Conservation (phyloP, 23 tunicate species). For the Ascidia mentula region DNA sequence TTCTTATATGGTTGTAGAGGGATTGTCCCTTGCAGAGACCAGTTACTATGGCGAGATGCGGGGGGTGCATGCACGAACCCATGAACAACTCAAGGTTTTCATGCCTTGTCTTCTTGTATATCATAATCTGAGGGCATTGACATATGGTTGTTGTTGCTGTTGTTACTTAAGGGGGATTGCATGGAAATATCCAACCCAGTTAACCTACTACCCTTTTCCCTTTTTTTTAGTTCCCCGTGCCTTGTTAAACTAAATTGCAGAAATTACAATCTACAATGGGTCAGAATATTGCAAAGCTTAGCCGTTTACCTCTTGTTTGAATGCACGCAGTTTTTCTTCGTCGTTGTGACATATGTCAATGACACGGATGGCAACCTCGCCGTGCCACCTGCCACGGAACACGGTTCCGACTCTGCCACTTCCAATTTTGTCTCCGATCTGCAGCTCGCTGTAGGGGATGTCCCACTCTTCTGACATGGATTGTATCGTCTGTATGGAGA, state of each 20-base stretch:
- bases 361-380: constrained; percentile 87
- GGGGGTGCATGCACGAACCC: constrained; percentile 92
- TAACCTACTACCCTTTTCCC: too few relatives aligned
- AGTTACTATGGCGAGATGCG: constrained; percentile 84
- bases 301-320: constrained; percentile 92
- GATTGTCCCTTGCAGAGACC: constrained; percentile 75
- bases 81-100: constrained; percentile 93
- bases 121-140: constrained; percentile 44
- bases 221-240: too few relatives aligned
- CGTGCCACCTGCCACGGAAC: constrained; percentile 82
- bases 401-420: constrained; percentile 80
- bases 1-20: constrained; percentile 65
- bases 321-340: constrained; percentile 71
- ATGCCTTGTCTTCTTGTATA: constrained; percentile 95
- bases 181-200: too few relatives aligned
- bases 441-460: constrained; percentile 72
- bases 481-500: constrained; percentile 6
- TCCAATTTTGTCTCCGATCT: constrained; percentile 49
- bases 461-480: constrained; percentile 87
- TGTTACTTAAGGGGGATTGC: too few relatives aligned
- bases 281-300: too few relatives aligned
- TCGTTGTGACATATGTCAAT: constrained; percentile 66
- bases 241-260: too few relatives aligned
- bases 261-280: too few relatives aligned
- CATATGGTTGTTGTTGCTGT: too few relatives aligned